Conservation (phyloP, 2,797 vertebrate species). For the Lycodopsis pacificus region DNA sequence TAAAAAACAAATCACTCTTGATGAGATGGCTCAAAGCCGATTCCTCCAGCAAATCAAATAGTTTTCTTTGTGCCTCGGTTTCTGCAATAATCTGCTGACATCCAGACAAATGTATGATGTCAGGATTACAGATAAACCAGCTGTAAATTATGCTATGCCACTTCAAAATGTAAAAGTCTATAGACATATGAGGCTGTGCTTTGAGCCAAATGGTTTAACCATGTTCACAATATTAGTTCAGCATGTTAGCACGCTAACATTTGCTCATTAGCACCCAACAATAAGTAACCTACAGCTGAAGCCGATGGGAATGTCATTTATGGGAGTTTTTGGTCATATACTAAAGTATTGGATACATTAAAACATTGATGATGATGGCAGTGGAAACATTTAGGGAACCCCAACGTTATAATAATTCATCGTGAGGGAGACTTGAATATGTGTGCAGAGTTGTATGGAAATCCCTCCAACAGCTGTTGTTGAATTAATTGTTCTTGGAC, state of each 20-base stretch:
- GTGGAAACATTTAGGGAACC: not conserved
- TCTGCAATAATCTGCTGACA: not conserved
- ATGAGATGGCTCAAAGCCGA: not conserved
- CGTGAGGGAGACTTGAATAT: not conserved
- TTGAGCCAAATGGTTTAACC: not conserved
- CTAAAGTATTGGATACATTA: not conserved
- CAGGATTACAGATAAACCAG: not conserved
- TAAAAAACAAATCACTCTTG: not conserved
- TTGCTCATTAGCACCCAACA: not conserved
- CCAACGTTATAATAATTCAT: not conserved
- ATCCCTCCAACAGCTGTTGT: not conserved
- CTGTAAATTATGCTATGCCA: not conserved
- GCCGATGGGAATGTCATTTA: not conserved
- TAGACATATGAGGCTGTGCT: not conserved
- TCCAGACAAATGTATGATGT: not conserved
- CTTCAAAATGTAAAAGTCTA: not conserved
- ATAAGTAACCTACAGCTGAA: not conserved
- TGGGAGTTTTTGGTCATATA: not conserved
- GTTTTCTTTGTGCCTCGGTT: not conserved
- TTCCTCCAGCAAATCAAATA: not conserved
- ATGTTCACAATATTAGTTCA: not conserved
- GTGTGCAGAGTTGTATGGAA: not conserved
- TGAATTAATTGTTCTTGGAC: constrained; percentile 27
- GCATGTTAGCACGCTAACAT: not conserved
- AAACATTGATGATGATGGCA: not conserved